phyloP scores from a whole-genome alignment of 2,113 vertebrate genomes.

The Rhinopomastus cyanomelas region DNA sequence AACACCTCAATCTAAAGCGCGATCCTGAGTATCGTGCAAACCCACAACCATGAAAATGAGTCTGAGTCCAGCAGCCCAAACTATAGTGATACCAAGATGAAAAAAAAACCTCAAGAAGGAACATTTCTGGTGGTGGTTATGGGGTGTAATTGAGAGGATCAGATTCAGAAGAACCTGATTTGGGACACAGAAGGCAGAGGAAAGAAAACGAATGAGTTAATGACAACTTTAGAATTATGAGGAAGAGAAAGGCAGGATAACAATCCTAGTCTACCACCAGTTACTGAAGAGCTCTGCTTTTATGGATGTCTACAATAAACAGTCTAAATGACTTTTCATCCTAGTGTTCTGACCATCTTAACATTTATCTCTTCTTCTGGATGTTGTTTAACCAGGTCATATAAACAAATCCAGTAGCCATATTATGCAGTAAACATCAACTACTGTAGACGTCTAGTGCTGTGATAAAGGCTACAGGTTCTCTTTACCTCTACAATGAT shows the following conservation, averaged over 20 bases:
- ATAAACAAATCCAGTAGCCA: neutral
- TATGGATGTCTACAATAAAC: neutral
- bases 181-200: neutral
- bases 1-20: neutral
- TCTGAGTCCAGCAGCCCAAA: neutral
- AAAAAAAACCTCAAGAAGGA: neutral
- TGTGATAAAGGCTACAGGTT: neutral
- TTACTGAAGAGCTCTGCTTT: neutral
- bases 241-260: neutral
- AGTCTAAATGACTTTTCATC: neutral
- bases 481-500: neutral
- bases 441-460: neutral
- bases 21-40: neutral
- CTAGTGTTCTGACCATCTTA: neutral
- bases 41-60: neutral
- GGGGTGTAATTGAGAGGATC: neutral
- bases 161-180: neutral
- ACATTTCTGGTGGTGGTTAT: neutral
- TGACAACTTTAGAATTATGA: neutral
- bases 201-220: neutral
- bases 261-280: neutral
- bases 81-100: neutral
- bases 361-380: neutral
- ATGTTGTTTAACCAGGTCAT: neutral
- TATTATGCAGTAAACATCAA: neutral